Conservation (phyloP, 2,113 vertebrate species). For the Rhinoderma darwinii region DNA sequence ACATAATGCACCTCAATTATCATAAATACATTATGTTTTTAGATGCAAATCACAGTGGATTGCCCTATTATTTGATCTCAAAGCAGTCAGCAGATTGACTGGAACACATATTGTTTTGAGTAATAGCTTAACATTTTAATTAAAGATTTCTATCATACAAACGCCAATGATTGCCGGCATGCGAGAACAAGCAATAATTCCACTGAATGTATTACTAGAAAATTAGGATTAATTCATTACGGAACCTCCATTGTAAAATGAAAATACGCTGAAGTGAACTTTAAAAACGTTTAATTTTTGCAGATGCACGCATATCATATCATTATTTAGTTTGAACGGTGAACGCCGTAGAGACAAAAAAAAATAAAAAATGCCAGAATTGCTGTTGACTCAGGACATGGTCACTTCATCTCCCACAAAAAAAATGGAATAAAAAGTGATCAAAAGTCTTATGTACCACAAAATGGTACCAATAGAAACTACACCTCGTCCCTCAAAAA, state of each 20-base stretch:
- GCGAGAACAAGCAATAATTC: background rate
- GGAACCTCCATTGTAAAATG: background rate
- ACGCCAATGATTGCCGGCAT: constrained; percentile 15
- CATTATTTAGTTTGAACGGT: too few relatives aligned
- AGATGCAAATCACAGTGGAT: constrained; percentile 6
- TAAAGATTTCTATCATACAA: constrained; percentile 25
- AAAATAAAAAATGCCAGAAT: too few relatives aligned
- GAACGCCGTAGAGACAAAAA: too few relatives aligned
- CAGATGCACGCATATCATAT: too few relatives aligned
- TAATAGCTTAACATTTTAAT: constrained; percentile 44
- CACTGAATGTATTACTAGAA: background rate
- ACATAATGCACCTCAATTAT: constrained; percentile 17
- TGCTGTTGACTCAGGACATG: too few relatives aligned
- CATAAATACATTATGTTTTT: background rate
- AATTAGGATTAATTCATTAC: background rate
- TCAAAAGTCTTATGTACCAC: too few relatives aligned
- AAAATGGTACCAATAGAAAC: too few relatives aligned
- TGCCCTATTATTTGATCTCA: constrained; percentile 10
- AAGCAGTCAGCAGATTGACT: background rate
- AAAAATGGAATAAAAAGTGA: too few relatives aligned
- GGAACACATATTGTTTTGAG: background rate
- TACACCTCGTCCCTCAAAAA: too few relatives aligned
- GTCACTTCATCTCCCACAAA: too few relatives aligned
- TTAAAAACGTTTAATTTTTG: too few relatives aligned
- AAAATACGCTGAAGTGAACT: background rate